phyloP scores from a whole-genome alignment of 2,888 invertebrate genomes.

The Anticlea derivata region DNA sequence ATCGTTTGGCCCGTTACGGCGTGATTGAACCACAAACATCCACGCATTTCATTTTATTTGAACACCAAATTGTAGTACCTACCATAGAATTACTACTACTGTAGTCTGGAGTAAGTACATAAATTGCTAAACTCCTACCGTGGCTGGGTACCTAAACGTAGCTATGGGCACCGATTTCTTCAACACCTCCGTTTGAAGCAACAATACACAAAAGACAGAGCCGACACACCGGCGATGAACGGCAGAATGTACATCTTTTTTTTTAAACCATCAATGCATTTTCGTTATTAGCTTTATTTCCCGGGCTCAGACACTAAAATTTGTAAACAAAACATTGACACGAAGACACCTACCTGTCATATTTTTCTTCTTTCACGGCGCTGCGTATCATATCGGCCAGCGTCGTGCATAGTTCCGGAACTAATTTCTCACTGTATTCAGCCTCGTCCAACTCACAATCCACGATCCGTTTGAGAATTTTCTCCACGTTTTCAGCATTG shows the following conservation, averaged over 20 bases:
- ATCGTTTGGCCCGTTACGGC: no score
- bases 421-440: slow-evolving; percentile 84
- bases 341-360: slow-evolving; percentile 81
- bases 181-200: slow-evolving; percentile 16
- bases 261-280: neutral
- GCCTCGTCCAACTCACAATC: slow-evolving; percentile 84
- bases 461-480: slow-evolving; percentile 83
- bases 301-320: slow-evolving; percentile 1
- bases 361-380: slow-evolving; percentile 86
- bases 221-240: slow-evolving; percentile 49
- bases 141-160: no score
- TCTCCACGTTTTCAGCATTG: slow-evolving; percentile 84
- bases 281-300: neutral
- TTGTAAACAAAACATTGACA: slow-evolving; percentile 11
- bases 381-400: slow-evolving; percentile 85
- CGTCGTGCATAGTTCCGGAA: slow-evolving; percentile 82
- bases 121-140: no score
- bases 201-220: slow-evolving; percentile 42
- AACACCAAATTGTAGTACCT: no score
- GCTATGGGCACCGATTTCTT: neutral
- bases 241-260: slow-evolving; percentile 57
- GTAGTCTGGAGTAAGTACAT: no score
- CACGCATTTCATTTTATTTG: no score
- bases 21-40: no score
- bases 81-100: no score